Evolutionary conservation across 2,113 vertebrate species (phyloP).

Genomic region (Garra rufa): DNA sequence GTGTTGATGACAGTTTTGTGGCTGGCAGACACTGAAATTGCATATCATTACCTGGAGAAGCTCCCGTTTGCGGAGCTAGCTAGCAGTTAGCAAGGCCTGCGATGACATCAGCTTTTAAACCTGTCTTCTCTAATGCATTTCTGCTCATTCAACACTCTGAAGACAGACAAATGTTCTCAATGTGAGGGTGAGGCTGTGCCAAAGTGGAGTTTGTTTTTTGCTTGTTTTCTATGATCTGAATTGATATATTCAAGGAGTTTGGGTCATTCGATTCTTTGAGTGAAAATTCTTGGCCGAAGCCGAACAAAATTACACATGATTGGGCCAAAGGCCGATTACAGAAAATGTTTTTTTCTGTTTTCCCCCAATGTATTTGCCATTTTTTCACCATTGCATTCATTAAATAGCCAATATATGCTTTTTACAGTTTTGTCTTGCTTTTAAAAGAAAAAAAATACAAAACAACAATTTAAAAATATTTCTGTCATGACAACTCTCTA

Average conservation of each 20-base stretch:
- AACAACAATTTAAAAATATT: too few species aligned
- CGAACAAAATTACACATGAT: too few species aligned
- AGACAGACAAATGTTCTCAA: neutral
- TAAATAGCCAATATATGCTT: too few species aligned
- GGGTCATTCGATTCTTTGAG: too few species aligned
- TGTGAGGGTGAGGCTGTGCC: neutral
- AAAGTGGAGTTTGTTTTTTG: neutral
- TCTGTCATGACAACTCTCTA: too few species aligned
- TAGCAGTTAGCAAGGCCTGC: conserved; percentile 51
- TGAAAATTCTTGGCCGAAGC: too few species aligned
- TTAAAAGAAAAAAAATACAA: too few species aligned
- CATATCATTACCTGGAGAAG: conserved; percentile 63
- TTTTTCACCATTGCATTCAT: too few species aligned
- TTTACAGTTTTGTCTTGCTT: too few species aligned
- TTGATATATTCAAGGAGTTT: neutral
- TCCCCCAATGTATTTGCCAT: too few species aligned
- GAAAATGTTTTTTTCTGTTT: too few species aligned
- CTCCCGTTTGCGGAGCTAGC: conserved; percentile 62
- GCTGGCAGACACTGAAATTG: conserved; percentile 64
- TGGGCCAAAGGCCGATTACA: too few species aligned
- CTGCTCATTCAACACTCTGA: neutral
- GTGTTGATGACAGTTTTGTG: conserved; percentile 64
- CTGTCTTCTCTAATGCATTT: neutral
- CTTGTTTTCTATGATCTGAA: conserved; percentile 14
- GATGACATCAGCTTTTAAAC: conserved; percentile 56